Evolutionary conservation across 2,888 invertebrate species (phyloP), one percentile per base, ranked within the genome.

Genomic region (Lingula anatina): DNA sequence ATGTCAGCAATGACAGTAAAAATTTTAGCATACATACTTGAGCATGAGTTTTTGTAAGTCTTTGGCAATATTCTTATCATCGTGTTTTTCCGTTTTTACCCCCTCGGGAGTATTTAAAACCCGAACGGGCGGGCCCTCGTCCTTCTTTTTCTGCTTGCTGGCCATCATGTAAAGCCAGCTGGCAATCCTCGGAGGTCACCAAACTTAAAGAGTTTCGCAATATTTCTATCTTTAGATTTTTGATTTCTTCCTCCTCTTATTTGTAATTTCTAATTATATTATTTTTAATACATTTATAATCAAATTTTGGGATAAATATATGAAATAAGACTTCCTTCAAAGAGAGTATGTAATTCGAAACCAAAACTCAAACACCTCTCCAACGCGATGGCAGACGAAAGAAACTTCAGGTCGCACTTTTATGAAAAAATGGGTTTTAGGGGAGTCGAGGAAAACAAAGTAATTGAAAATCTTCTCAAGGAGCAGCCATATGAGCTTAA

Each of bases 391-490:
- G 54, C 63, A 35, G 68, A 70, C 52, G 70, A 70, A 47, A 59
- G 75, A 50, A 80, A 80, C 58, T 80, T 80, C 62, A 66, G 80
- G 4, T 77, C 76, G n/a, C 74, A 78, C 47, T 81, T 79, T 57
- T 79, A 80, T 56, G 79, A 78, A 53, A 80, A 80, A 65, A 90
- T 92, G 12, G 92, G 92, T 35, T 91, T 90, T 76, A 84, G 89
- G 56, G 89, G 88, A 61, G 89, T 92, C 0, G 92, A 92, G 77
- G 71, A 72, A 46, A 91, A 90, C 75, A 90, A 89, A 78, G 90
- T 90, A 0, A 78, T 93, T 37, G 90, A 93, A 79, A 90, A 90
- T 66, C 78, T 93, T 12, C 79, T 93, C 64, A 90, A 90, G 68
- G 92, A 93, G 60, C 88, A 87, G 66, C 87, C 86, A 15, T 82